Conservation (phyloP, 2,888 invertebrate genomes). For the Lamellibrachia satsuma region DNA sequence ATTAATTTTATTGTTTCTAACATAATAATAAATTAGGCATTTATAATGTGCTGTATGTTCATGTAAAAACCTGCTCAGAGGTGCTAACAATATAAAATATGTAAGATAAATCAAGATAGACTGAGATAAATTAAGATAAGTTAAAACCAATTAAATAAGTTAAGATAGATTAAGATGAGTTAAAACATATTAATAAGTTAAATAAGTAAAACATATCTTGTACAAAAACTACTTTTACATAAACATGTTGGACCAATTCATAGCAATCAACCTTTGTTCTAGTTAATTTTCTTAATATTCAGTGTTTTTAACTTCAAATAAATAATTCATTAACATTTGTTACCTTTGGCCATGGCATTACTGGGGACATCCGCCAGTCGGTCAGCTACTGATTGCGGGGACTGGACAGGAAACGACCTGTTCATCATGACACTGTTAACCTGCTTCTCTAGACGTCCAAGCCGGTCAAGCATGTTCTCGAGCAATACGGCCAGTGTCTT, state of each 20-base stretch:
- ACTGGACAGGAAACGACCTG: not conserved
- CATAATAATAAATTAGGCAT: not conserved
- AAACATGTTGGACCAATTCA: not conserved
- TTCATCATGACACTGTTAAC: conserved; percentile 21
- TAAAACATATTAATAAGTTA: no score
- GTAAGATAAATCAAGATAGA: no score
- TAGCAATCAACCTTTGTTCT: not conserved
- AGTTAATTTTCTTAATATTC: not conserved
- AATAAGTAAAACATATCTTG: not conserved
- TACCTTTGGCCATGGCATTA: conserved; percentile 12
- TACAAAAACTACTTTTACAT: not conserved
- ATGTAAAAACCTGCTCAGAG: no score
- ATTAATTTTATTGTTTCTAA: not conserved
- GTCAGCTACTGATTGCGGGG: not conserved
- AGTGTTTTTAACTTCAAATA: not conserved
- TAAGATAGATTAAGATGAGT: no score
- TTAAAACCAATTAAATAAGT: no score
- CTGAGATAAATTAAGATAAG: no score
- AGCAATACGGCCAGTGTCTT: conserved; percentile 64
- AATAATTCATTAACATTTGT: no score
- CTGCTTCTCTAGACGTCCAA: conserved; percentile 52
- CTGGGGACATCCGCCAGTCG: not conserved
- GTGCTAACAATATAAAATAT: no score
- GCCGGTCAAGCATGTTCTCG: conserved; percentile 57
- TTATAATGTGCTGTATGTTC: no score